Evolutionary conservation across 2,888 invertebrate genomes (phyloP).

Genomic region (Agelastica alni): DNA sequence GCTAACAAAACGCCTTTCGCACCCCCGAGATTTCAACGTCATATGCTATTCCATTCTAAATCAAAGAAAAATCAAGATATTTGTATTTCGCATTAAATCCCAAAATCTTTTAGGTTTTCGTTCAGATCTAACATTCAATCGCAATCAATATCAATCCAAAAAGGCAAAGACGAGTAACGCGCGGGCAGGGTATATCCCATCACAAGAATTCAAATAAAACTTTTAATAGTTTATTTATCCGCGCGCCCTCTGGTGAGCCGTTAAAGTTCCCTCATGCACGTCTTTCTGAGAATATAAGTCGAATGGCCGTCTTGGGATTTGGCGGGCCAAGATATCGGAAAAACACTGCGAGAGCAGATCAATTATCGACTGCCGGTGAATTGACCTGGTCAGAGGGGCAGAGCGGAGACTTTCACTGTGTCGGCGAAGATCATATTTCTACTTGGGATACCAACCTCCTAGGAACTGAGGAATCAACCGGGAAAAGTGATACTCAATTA

Average conservation of each 20-base stretch:
- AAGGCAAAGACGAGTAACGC: conserved; percentile 1
- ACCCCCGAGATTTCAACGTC: no score
- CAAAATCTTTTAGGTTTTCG: conserved; percentile 12
- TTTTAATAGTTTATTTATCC: conserved; percentile 55
- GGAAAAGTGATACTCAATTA: no score
- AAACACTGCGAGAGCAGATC: conserved; percentile 31
- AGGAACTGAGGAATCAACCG: no score
- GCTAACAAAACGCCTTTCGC: no score
- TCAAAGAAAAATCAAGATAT: conserved; percentile 8
- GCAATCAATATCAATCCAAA: conserved; percentile 20
- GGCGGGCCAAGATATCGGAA: conserved; percentile 35
- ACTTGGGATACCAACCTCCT: neutral
- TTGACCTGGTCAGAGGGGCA: conserved; percentile 27
- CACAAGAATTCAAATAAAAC: conserved; percentile 43
- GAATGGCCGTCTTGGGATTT: conserved; percentile 53
- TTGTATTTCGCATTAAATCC: conserved; percentile 17
- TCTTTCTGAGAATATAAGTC: conserved; percentile 51
- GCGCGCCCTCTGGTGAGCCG: conserved; percentile 41
- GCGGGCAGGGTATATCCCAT: conserved; percentile 14
- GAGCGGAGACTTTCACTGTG: neutral
- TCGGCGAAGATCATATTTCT: conserved; percentile 11
- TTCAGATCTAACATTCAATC: conserved; percentile 15
- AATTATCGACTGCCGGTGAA: conserved; percentile 32
- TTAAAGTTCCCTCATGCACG: conserved; percentile 53
- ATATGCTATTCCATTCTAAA: no score